Conservation (phyloP, 2,888 invertebrate species). For the Galerucella pusilla region DNA sequence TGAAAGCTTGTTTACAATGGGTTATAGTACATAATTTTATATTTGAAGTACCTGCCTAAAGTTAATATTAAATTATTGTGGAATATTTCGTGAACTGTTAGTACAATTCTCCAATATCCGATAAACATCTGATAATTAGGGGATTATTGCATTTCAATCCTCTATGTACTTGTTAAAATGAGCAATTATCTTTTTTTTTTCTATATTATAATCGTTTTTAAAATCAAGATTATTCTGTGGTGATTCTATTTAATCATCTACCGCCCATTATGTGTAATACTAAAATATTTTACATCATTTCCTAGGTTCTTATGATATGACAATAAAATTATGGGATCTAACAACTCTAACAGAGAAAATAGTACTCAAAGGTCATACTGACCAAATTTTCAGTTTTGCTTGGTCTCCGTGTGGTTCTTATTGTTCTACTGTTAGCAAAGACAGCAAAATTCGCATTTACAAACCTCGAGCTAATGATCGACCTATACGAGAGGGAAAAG, state of each 20-base stretch:
- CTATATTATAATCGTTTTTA: background rate
- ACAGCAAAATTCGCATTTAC: constrained; percentile 84
- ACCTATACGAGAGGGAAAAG: constrained; percentile 80
- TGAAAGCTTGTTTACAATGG: too few relatives aligned
- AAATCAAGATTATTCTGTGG: background rate
- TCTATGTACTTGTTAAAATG: too few relatives aligned
- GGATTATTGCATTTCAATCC: too few relatives aligned
- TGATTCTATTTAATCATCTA: too few relatives aligned
- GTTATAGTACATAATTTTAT: too few relatives aligned
- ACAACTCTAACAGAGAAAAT: constrained; percentile 73
- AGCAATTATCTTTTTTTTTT: background rate
- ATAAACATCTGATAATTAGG: too few relatives aligned
- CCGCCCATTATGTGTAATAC: background rate
- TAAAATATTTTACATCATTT: background rate
- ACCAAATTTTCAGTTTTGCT: constrained; percentile 90
- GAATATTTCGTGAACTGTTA: too few relatives aligned
- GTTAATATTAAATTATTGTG: too few relatives aligned
- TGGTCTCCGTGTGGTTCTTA: constrained; percentile 94
- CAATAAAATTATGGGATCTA: constrained; percentile 89
- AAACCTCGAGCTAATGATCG: constrained; percentile 77
- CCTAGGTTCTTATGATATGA: constrained; percentile 84
- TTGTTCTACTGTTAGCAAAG: constrained; percentile 90
- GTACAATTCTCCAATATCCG: too few relatives aligned
- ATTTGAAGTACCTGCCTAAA: too few relatives aligned
- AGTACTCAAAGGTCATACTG: constrained; percentile 79